These are phyloP conservation scores for Epizoanthus rinbou DNA, from an alignment of 92 coral and sea anemone genomes.

Conservation along the genomic window DNA sequence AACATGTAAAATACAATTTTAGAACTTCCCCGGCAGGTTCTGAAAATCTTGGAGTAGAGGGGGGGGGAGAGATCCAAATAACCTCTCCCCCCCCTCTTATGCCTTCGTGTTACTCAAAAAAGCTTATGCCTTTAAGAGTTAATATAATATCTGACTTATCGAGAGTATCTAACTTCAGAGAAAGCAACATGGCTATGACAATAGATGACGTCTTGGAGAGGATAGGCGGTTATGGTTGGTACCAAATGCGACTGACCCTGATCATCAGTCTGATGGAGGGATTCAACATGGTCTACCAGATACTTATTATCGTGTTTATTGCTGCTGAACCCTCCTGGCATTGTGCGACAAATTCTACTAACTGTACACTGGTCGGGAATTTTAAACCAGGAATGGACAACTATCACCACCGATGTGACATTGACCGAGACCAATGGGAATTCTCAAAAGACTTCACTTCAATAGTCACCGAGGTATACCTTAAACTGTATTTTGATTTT, in stretches of 20 bases:
- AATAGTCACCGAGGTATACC: conserved; percentile 75
- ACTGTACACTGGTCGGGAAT: conserved; percentile 61
- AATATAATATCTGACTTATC: too few species aligned
- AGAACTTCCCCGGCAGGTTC: too few species aligned
- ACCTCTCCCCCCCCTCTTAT: too few species aligned
- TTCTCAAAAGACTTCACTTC: conserved; percentile 72
- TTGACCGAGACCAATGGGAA: conserved; percentile 3
- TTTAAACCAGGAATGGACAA: conserved; percentile 41
- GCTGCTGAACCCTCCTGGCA: conserved; percentile 77
- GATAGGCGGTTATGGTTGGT: conserved; percentile 76
- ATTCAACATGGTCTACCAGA: conserved; percentile 51
- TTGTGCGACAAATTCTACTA: conserved; percentile 58
- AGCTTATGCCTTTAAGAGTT: too few species aligned
- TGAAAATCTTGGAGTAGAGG: too few species aligned
- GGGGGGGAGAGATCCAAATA: too few species aligned
- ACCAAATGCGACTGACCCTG: conserved; percentile 59
- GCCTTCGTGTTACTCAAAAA: too few species aligned
- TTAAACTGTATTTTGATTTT: too few species aligned
- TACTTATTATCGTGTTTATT: conserved; percentile 53
- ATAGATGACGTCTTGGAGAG: conserved; percentile 64
- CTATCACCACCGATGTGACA: conserved; percentile 65
- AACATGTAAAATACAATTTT: too few species aligned
- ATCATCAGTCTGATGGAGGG: conserved; percentile 45
- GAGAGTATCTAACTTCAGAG: neutral
- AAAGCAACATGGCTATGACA: conserved; percentile 43